These are phyloP conservation scores for Otus sunia DNA, from an alignment of 2,113 vertebrate species.

Conservation along the genomic window DNA sequence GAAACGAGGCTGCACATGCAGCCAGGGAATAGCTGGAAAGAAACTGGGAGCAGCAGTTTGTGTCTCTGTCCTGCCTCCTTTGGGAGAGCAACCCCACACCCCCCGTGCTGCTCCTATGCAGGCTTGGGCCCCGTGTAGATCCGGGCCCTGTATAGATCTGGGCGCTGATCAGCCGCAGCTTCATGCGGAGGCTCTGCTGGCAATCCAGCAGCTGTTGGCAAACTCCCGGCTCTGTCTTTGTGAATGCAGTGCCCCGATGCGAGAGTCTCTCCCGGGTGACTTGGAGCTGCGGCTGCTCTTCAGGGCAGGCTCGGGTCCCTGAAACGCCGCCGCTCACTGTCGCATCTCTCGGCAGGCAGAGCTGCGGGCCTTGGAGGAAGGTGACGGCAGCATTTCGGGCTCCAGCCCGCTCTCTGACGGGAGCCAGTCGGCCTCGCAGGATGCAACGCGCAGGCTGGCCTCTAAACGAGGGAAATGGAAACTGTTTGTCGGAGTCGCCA, in stretches of 20 bases:
- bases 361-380: constrained; percentile 93
- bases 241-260: fast-evolving
- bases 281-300: fast-evolving
- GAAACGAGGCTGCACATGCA: fast-evolving
- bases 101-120: fast-evolving
- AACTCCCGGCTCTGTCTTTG: fast-evolving
- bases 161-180: fast-evolving
- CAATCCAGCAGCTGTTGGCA: fast-evolving
- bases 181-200: fast-evolving
- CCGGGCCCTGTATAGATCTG: neutral
- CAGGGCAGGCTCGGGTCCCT: neutral
- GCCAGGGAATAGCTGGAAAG: neutral
- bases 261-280: neutral
- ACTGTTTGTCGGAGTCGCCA: constrained; percentile 82
- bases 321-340: fast-evolving
- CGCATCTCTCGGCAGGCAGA: constrained; percentile 81
- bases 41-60: fast-evolving
- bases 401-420: constrained; percentile 92
- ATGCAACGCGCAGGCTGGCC: constrained; percentile 72
- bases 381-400: constrained; percentile 86
- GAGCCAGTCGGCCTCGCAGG: constrained; percentile 81
- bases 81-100: fast-evolving
- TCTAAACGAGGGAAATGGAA: constrained; percentile 90
- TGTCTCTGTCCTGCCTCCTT: fast-evolving
- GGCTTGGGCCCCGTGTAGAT: too few relatives aligned